Evolutionary conservation across 2,113 vertebrate species (phyloP).

Genomic region (Rhizomys pruinosus): DNA sequence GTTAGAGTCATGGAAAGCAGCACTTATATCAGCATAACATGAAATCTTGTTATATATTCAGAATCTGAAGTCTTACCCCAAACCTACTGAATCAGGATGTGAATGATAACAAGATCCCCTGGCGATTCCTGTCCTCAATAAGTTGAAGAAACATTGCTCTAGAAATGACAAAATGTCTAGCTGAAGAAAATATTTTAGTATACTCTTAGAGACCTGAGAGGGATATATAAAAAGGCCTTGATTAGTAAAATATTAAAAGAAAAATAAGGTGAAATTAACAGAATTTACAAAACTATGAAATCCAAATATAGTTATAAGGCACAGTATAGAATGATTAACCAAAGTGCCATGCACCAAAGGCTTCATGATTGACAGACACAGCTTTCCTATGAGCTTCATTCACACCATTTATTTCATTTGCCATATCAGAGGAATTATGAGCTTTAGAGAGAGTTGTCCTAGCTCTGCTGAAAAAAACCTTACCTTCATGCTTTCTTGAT

Average conservation of each 20-base stretch:
- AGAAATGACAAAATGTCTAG: neutral
- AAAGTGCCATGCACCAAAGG: neutral
- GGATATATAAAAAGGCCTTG: neutral
- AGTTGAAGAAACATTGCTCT: conserved; percentile 6
- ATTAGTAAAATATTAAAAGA: neutral
- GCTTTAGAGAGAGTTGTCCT: neutral
- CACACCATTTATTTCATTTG: neutral
- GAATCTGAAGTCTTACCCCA: neutral
- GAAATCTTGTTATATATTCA: neutral
- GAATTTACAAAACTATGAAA: neutral
- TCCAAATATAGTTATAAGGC: neutral
- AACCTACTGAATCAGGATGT: neutral
- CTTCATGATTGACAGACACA: neutral
- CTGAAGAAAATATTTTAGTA: conserved; percentile 32
- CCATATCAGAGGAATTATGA: neutral
- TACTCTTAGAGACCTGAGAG: neutral
- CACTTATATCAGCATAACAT: neutral
- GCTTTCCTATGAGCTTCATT: conserved; percentile 15
- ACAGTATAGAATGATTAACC: neutral
- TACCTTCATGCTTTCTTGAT: neutral
- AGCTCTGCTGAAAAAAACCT: neutral
- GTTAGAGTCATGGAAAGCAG: neutral
- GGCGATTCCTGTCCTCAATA: neutral
- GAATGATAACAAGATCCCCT: neutral
- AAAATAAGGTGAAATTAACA: neutral